Conservation (phyloP, 2,113 vertebrate species). For the Scortum barcoo region DNA sequence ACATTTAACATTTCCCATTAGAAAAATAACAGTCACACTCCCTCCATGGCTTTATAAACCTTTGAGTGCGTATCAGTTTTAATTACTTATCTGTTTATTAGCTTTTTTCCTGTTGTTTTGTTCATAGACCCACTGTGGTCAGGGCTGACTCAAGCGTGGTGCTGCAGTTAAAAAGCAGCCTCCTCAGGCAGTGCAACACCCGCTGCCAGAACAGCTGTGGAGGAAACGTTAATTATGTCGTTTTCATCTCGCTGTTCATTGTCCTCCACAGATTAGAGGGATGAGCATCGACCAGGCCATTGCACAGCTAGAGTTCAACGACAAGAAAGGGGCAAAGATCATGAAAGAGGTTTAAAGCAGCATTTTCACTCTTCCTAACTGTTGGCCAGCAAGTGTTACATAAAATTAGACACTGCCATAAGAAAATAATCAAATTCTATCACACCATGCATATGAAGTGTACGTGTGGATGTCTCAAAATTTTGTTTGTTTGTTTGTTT, state of each 20-base stretch:
- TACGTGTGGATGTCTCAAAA: neutral
- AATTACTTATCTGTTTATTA: neutral
- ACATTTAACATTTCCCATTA: neutral
- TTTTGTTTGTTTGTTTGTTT: neutral
- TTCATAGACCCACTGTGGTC: neutral
- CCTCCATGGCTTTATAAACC: neutral
- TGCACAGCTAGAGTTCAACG: constrained; percentile 93
- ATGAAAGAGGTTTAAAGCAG: constrained; percentile 91
- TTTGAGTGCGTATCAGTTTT: neutral
- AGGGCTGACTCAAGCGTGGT: neutral
- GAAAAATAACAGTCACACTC: neutral
- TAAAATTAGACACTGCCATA: neutral
- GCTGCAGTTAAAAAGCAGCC: neutral
- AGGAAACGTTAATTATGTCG: neutral
- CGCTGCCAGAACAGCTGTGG: neutral
- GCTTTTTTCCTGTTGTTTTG: too few relatives aligned
- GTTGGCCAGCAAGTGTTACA: neutral
- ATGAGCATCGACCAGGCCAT: constrained; percentile 95
- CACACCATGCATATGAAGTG: rapidly evolving
- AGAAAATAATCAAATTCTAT: neutral
- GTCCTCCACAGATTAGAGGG: constrained; percentile 87
- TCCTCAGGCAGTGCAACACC: neutral
- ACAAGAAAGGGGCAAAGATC: constrained; percentile 96
- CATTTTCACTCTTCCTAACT: neutral
- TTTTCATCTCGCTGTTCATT: neutral